Percentiles rank a stretch among this genome's conserved stretches.
Conservation (phyloP, 2,888 invertebrate genomes). For the Ametastegia equiseti region DNA sequence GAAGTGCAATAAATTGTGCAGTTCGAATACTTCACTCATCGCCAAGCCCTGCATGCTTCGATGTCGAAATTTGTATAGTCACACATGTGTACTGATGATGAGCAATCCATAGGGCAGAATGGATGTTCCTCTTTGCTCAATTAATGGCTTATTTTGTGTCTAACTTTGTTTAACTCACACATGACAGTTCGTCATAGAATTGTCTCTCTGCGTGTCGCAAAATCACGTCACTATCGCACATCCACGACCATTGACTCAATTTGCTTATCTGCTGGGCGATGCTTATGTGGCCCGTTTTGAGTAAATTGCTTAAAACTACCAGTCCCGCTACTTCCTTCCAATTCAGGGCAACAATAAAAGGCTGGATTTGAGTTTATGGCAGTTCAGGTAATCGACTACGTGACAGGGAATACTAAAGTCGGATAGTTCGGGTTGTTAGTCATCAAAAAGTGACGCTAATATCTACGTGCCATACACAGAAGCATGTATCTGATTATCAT, state of each 20-base stretch:
- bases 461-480: no score
- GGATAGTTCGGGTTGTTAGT: neutral
- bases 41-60: neutral
- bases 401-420: neutral
- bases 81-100: neutral
- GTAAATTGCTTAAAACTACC: neutral
- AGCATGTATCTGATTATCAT: no score
- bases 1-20: conserved; percentile 10
- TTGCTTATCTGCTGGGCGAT: neutral
- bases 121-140: no score
- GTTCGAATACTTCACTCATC: conserved; percentile 2
- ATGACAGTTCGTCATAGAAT: neutral
- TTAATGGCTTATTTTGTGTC: neutral
- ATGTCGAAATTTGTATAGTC: conserved; percentile 8
- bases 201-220: neutral
- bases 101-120: no score
- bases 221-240: neutral
- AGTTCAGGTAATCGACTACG: neutral
- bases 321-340: neutral
- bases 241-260: neutral
- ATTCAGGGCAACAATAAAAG: neutral
- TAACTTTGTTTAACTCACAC: neutral
- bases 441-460: neutral
- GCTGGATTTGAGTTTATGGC: neutral
- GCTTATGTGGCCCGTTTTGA: neutral